Evolutionary conservation across 2,113 vertebrate species (phyloP), one percentile per base, ranked within the genome.

Genomic region (Gasterosteus aculeatus): DNA sequence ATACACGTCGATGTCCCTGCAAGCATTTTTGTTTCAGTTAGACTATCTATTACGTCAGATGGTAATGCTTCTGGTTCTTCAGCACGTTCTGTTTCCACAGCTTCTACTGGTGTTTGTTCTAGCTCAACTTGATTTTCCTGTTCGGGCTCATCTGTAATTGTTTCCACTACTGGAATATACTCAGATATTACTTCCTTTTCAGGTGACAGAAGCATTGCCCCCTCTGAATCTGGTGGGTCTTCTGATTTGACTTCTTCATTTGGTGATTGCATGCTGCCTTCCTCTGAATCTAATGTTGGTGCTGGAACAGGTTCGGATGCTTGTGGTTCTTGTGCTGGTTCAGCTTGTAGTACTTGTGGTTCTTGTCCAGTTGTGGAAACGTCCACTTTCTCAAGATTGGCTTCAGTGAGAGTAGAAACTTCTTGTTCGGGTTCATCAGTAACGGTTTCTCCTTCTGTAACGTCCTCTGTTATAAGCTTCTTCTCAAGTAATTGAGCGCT

Each of bases 141-240:
- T 57, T 38, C 19, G 18, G 47, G 4, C 61, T 58, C 74, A 26
- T 41, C 46, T 66, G 39, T 58, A 71, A 39, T 22, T 33, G 31
- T 63, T 75, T 76, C 64, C 19, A n/a, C 49, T 61, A 6, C 12
- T 57, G 29, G 12, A 22, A 58, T 29, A 9, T 73, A 54, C 35
- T 77, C 58, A 46, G 46, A 29, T 60, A 8, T 69, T 1, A 42
- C 61, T 35, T 81, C 53, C 2, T 78, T 51, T 66, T 67, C 49
- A 59, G 39, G 18, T 38, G 56, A 22, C 16, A 2, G 58, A 57
- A 7, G 2, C 0, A 38, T 44, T 1, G 7, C 60, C 3, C 0
- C 53, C 9, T 70, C 53, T 61, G 69, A 64, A 70, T 44, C 53
- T 15, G 42, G 31, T 42, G 41, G 33, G n/a, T 46, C 1, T 19